Evolutionary conservation across 2,113 vertebrate genomes (phyloP), one percentile per base, ranked within the genome.

Genomic region (Astur gentilis): DNA sequence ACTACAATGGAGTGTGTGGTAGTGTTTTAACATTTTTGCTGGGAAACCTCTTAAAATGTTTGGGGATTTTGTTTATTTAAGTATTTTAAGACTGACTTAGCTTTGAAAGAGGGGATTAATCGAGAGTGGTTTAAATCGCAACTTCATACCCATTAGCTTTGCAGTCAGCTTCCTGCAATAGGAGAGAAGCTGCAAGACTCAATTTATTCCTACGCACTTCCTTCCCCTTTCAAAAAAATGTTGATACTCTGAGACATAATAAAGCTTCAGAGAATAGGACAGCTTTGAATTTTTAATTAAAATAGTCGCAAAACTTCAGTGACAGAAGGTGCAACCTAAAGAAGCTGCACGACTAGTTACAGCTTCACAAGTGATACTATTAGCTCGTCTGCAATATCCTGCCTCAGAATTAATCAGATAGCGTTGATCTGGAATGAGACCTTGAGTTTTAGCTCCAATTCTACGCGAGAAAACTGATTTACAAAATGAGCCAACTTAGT

Each of bases 401-500:
- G 88, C 76, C 89, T 93, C 83, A 58, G 11, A 62, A 95, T 92
- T 92, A 73, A 93, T 84, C 93, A 88, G 75, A 61, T 25, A 72
- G 72, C 55, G 32, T n/a, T 45, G 65, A 93, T 95, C 96, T 96
- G 92, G 86, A 82, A 91, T 22, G 73, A 94, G 93, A 83, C 84
- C 91, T 91, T n/a, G 75, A 93, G 91, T 76, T 81, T 87, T 42
- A 86, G 94, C 93, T 95, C 95, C 86, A 94, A 95, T 67, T 92
- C 80, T 64, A 96, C 0, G 84, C 20, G 88, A 97, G 95, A 95
- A 96, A 95, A 91, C 84, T 83, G 77, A 86, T 93, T 91, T 94
- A 70, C 75, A 94, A 66, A 88, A 95, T 80, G 96, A 91, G 96
- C 97, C 97, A 97, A 66, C 79, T 85, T 83, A 95, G 96, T 94